Evolutionary conservation across 2,888 invertebrate species (phyloP).

Genomic region (Cantharis lateralis): DNA sequence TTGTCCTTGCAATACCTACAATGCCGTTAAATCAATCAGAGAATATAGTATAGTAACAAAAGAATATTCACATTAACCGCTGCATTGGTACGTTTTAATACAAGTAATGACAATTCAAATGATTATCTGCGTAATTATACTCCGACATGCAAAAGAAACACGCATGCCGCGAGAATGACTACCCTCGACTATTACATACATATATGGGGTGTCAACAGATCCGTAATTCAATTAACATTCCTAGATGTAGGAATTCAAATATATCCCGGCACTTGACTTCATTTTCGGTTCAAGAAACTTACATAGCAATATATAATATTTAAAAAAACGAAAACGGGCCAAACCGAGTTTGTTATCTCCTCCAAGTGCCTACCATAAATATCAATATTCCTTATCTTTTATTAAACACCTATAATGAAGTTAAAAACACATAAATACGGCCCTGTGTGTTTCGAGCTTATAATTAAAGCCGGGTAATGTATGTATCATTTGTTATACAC

Average conservation of each 20-base stretch:
- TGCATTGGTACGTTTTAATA: constrained; percentile 46
- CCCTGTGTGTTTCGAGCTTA: constrained; percentile 22
- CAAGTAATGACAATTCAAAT: constrained; percentile 52
- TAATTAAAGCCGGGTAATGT: constrained; percentile 35
- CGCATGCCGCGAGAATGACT: constrained; percentile 37
- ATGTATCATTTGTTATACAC: constrained; percentile 40
- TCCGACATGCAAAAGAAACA: constrained; percentile 44
- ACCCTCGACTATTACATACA: constrained; percentile 21
- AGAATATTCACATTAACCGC: constrained; percentile 40
- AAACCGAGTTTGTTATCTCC: background rate
- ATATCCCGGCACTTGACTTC: background rate
- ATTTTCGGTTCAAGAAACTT: background rate
- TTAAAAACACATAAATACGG: constrained; percentile 15
- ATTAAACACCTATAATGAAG: background rate
- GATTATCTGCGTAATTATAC: constrained; percentile 49
- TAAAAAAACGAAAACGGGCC: background rate
- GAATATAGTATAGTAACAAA: constrained; percentile 31
- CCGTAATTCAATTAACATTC: constrained; percentile 22
- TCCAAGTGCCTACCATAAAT: background rate
- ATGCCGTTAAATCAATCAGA: constrained; percentile 38
- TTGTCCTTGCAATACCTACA: constrained; percentile 33
- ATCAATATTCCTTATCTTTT: background rate
- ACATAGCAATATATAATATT: background rate
- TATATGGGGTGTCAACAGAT: constrained; percentile 19
- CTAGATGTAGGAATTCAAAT: background rate